Conservation (phyloP, 1,140 invertebrate species). For the Phenacoccus solenopsis region DNA sequence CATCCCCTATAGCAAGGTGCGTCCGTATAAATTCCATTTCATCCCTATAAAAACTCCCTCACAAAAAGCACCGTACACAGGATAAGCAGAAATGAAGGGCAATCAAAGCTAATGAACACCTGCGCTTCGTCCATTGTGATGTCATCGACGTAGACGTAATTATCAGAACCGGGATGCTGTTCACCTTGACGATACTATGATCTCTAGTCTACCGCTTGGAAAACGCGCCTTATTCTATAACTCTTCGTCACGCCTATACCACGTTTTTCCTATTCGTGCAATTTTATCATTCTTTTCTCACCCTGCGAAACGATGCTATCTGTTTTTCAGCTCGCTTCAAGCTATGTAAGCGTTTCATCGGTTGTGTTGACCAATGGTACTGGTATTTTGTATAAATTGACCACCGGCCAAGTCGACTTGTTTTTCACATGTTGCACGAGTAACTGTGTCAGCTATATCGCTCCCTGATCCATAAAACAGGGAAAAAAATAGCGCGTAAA, state of each 20-base stretch:
- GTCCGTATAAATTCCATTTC: neutral
- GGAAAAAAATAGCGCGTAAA: too few species aligned
- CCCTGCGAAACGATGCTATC: neutral
- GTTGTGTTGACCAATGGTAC: too few species aligned
- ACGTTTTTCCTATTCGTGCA: neutral
- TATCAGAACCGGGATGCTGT: conserved; percentile 10
- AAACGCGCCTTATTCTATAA: neutral
- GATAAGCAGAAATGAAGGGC: neutral
- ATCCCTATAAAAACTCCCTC: neutral
- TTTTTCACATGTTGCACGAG: too few species aligned
- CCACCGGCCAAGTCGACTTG: too few species aligned
- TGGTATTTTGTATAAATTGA: too few species aligned
- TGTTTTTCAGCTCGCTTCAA: too few species aligned
- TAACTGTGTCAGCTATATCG: too few species aligned
- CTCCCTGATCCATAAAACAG: too few species aligned
- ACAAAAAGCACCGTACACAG: neutral
- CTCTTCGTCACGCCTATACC: neutral
- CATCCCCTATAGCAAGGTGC: too few species aligned
- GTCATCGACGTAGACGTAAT: conserved; percentile 12
- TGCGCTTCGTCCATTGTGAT: conserved; percentile 11
- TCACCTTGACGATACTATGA: conserved; percentile 8
- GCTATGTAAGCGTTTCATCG: too few species aligned
- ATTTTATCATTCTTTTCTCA: neutral
- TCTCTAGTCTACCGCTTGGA: neutral
- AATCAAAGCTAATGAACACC: neutral